Conservation (phyloP, 2,888 invertebrate species). For the Drosophila neotestacea region DNA sequence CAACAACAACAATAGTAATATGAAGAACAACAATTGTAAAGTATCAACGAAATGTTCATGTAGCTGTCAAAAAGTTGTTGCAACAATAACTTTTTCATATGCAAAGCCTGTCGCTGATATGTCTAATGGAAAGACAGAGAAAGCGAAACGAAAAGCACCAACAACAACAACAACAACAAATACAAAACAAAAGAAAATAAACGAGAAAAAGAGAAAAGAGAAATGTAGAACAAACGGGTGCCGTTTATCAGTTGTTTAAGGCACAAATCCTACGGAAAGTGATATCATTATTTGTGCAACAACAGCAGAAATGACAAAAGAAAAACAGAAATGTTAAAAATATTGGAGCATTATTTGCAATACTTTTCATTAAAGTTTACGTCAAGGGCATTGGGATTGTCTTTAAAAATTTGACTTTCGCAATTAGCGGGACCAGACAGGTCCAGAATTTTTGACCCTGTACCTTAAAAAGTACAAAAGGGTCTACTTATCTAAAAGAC, state of each 20-base stretch:
- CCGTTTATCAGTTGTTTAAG: conserved; percentile 32
- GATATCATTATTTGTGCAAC: conserved; percentile 9
- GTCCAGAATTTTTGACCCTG: background rate
- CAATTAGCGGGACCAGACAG: background rate
- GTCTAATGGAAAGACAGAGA: conserved; percentile 26
- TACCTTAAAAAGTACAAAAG: no score
- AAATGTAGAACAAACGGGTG: conserved; percentile 1
- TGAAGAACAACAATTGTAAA: conserved; percentile 31
- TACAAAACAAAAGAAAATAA: background rate
- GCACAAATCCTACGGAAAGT: conserved; percentile 16
- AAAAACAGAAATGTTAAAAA: background rate
- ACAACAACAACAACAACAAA: background rate
- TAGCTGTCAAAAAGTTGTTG: conserved; percentile 63
- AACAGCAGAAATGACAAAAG: background rate
- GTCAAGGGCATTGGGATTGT: no score
- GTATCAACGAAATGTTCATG: conserved; percentile 36
- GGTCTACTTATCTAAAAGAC: no score
- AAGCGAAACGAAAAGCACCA: background rate
- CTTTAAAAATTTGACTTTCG: no score
- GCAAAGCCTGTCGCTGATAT: conserved; percentile 42
- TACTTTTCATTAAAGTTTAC: background rate
- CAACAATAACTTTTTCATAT: conserved; percentile 54
- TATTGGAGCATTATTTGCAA: background rate
- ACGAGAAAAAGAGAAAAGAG: no score
- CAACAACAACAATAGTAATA: conserved; percentile 19